Evolutionary conservation across 1,140 invertebrate species (phyloP), one percentile per base, ranked within the genome.

Genomic region (Lutraria rhynchaena): DNA sequence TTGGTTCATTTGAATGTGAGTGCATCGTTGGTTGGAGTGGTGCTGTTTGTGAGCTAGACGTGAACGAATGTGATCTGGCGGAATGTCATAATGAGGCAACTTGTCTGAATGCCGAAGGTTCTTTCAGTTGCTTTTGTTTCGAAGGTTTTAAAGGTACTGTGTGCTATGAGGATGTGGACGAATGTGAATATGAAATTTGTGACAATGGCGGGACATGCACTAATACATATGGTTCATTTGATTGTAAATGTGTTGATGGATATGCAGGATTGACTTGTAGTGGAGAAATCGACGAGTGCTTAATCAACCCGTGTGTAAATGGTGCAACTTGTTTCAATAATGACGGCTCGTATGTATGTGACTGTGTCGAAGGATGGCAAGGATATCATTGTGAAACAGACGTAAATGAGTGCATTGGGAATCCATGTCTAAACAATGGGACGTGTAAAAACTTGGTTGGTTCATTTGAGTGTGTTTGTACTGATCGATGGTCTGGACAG

Each of bases 331-430:
- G 71, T 60, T 11, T 41, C 17, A 74, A 74, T 44, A 74, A 29
- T n/a, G 22, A 57, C 5, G 71, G 71, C 9, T 60, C 53, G 35
- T 74, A 69, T 81, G 97, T 95, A 15, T 94, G 55, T 94, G 46
- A 94, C 94, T 83, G 82, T 57, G 0, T 35, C 87, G 95, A 95
- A 1, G 97, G 97, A 0, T 98, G 95, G 87, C 97, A 97, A 95
- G 97, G 97, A 11, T 93, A 95, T 97, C n/a, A 96, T 97, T 88
- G 99, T 90, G 96, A 98, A 86, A 94, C 95, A 0, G 97, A 98
- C 84, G 96, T 98, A 1, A 67, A 85, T 31, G 63, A 80, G 53
- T 85, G 83, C 29, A 58, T 55, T 44, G 60, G 22, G 96, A 99
- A 83, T 27, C 83, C 85, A 17, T 88, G 87, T 77, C 31, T 69